Conservation (phyloP, 2,113 vertebrate species). For the Cyphomyrus discorhynchus region DNA sequence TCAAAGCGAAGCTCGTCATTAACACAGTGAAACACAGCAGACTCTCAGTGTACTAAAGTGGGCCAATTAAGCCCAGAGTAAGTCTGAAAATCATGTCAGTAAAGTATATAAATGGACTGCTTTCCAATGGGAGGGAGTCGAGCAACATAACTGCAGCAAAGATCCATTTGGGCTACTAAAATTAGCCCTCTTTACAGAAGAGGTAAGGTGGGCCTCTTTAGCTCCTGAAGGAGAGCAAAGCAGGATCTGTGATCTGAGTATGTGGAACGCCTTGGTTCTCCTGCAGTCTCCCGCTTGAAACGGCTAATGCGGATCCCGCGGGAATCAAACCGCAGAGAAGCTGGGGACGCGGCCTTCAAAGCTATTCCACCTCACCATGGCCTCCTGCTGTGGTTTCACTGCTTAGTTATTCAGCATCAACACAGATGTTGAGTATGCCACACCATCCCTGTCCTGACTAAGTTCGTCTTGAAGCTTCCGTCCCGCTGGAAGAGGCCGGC, state of each 20-base stretch:
- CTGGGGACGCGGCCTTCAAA: background rate
- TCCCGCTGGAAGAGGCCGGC: background rate
- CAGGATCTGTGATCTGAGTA: background rate
- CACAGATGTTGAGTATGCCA: background rate
- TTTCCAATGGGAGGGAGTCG: background rate
- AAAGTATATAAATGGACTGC: background rate
- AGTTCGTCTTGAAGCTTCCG: background rate
- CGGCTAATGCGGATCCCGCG: background rate
- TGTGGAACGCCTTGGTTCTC: background rate
- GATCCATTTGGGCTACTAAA: conserved; percentile 3
- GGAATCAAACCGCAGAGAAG: background rate
- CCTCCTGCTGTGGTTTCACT: background rate
- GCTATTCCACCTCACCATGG: background rate
- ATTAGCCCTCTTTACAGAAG: background rate
- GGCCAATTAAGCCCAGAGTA: background rate
- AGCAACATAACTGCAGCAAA: background rate
- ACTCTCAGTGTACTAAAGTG: background rate
- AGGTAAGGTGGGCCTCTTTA: background rate
- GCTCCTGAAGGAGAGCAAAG: background rate
- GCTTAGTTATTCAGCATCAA: background rate
- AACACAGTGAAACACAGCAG: background rate
- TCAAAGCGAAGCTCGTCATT: background rate
- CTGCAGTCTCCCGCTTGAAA: background rate
- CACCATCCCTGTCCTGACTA: background rate
- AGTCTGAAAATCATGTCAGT: background rate